phyloP scores from a whole-genome alignment of 2,113 vertebrate species.

The cattle (Bos taurus) region ARS-UCD2.0 NC_037330.1:63879001-63879500 shows the following conservation, averaged over 20 bases:
- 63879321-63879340: background rate
- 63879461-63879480: background rate
- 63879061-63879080: background rate
- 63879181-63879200: background rate
- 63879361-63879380: background rate
- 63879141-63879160: background rate
- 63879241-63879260: background rate
- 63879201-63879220: background rate
- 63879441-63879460: background rate
- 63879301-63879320: background rate
- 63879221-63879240: background rate
- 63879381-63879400: background rate
- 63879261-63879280: background rate
- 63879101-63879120: background rate
- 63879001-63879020: conserved; percentile 11
- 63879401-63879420: background rate
- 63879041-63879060: background rate
- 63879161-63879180: background rate
- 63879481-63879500: background rate
- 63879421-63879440: background rate
- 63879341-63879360: background rate
- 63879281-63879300: background rate
- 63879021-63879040: conserved; percentile 46
- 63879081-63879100: background rate
- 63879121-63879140: background rate